A percentile compares a stretch with the other conserved stretches of the same genome.
Conservation (phyloP, 2,797 vertebrate species). For the Mastacembelus armatus region DNA sequence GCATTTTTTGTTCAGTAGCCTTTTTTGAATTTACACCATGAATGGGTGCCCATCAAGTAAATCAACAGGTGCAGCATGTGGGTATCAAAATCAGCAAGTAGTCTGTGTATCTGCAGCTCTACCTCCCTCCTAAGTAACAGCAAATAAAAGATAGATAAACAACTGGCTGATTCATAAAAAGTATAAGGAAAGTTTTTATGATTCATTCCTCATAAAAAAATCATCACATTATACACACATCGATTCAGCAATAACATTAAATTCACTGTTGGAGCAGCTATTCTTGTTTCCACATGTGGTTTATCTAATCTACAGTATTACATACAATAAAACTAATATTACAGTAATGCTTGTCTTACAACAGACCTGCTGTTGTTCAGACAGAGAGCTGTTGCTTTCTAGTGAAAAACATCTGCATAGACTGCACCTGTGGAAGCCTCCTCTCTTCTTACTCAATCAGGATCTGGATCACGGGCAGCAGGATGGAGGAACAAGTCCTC, state of each 20-base stretch:
- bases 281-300: background rate
- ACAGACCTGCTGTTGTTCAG: too few species aligned
- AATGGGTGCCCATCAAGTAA: background rate
- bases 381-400: background rate
- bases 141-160: background rate
- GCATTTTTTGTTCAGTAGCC: background rate
- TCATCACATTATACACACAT: constrained; percentile 2
- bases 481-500: background rate
- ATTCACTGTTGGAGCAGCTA: background rate
- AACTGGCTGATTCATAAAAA: background rate
- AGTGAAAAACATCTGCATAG: background rate
- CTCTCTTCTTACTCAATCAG: constrained; percentile 6
- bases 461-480: constrained; percentile 20
- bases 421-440: background rate
- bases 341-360: background rate
- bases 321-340: background rate
- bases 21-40: background rate
- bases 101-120: too few species aligned
- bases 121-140: too few species aligned
- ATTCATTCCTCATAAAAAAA: constrained; percentile 7
- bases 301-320: constrained; percentile 4
- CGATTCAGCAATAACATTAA: background rate
- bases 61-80: background rate
- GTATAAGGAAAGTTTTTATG: background rate
- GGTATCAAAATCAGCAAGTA: too few species aligned